A percentile compares a stretch with the other conserved stretches of the same genome.
phyloP scores from a whole-genome alignment of 1,140 invertebrate genomes.

The Eufriesea mexicana region DNA sequence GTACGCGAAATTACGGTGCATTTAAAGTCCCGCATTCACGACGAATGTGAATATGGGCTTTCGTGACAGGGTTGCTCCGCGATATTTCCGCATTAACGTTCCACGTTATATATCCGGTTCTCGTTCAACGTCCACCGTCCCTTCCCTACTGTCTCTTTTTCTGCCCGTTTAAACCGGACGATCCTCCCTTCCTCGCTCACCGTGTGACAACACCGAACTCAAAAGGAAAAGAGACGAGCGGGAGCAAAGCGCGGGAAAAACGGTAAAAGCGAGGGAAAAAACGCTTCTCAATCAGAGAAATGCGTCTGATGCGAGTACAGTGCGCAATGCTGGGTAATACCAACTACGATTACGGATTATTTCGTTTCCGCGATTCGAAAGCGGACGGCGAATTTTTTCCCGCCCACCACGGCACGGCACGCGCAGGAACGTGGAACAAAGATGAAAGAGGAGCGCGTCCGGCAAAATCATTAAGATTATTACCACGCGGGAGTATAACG shows the following conservation, averaged over 20 bases:
- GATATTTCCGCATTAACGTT: conserved; percentile 51
- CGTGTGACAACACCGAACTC: not conserved
- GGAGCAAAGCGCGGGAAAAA: not conserved
- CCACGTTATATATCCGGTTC: conserved; percentile 34
- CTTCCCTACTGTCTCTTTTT: not conserved
- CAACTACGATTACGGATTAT: conserved; percentile 10
- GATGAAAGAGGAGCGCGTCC: not conserved
- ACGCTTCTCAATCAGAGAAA: conserved; percentile 36
- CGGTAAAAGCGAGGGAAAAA: not conserved
- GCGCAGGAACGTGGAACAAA: not conserved
- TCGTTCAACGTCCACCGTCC: conserved; percentile 13
- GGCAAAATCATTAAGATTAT: conserved; percentile 23
- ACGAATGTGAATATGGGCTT: conserved; percentile 39
- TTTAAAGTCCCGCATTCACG: conserved; percentile 50
- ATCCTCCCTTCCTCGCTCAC: not conserved
- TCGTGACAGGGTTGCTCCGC: conserved; percentile 38
- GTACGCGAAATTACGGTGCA: conserved; percentile 49
- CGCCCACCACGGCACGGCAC: fast-evolving
- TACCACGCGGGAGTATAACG: conserved; percentile 14
- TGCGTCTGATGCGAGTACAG: not conserved
- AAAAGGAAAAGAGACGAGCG: no score
- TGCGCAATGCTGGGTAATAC: not conserved
- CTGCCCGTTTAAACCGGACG: not conserved
- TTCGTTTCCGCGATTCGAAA: not conserved
- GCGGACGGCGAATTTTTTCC: not conserved